Conservation (phyloP, 1,140 invertebrate genomes). For the Laodelphax striatellus region DNA sequence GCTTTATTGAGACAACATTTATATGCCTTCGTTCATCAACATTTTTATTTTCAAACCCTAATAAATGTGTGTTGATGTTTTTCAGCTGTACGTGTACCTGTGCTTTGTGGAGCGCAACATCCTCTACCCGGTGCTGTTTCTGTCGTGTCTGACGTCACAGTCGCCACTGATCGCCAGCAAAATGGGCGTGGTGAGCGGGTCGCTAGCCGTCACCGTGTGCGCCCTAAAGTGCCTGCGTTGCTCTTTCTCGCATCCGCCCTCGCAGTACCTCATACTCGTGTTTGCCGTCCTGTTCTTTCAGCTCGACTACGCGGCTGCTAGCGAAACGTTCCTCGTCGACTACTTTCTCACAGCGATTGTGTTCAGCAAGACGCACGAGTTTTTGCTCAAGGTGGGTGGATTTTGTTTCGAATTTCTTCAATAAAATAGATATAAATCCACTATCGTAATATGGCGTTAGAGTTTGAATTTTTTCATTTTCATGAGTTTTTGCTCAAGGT, state of each 20-base stretch:
- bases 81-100: conserved; percentile 74
- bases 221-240: conserved; percentile 81
- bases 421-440: too few species aligned
- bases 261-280: conserved; percentile 84
- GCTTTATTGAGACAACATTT: too few species aligned
- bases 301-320: conserved; percentile 59
- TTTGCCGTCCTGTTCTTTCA: conserved; percentile 86
- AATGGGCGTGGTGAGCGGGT: conserved; percentile 63
- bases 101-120: conserved; percentile 88
- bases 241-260: conserved; percentile 84
- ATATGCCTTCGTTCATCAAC: too few species aligned
- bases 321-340: conserved; percentile 83
- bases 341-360: conserved; percentile 85
- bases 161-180: conserved; percentile 59
- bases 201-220: conserved; percentile 76
- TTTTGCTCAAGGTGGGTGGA: conserved; percentile 58
- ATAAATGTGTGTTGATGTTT: too few species aligned
- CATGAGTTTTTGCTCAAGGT: conserved; percentile 77
- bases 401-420: background rate
- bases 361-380: conserved; percentile 74
- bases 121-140: conserved; percentile 80
- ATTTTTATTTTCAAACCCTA: too few species aligned
- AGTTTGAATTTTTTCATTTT: too few species aligned
- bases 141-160: conserved; percentile 79
- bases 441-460: too few species aligned